Conservation (phyloP, 2,113 vertebrate species). For the Panthera uncia region DNA sequence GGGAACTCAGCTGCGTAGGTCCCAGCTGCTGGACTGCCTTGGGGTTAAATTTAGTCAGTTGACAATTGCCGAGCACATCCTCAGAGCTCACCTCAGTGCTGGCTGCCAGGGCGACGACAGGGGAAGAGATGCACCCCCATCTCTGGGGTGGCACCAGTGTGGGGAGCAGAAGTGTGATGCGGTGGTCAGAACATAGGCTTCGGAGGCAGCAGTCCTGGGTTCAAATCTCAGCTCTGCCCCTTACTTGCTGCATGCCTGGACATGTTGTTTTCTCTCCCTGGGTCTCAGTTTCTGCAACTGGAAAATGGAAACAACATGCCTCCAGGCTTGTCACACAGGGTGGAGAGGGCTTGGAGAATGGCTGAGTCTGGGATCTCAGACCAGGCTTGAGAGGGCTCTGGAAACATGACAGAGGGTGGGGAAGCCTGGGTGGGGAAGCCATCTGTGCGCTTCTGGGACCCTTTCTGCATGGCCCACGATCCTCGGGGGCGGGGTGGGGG, state of each 20-base stretch:
- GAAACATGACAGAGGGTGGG: not conserved
- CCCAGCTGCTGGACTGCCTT: not conserved
- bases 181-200: not conserved
- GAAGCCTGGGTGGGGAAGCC: not conserved
- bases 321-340: not conserved
- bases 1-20: not conserved
- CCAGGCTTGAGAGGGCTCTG: not conserved
- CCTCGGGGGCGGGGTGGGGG: not conserved
- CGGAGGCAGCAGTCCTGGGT: not conserved
- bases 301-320: not conserved
- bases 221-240: not conserved
- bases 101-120: not conserved
- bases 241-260: not conserved
- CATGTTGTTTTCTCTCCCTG: not conserved
- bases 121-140: not conserved
- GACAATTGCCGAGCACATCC: not conserved
- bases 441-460: too few species aligned
- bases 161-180: not conserved
- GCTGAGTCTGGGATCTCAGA: not conserved
- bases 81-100: not conserved
- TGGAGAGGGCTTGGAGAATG: not conserved
- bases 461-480: not conserved
- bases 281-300: not conserved
- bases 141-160: not conserved
- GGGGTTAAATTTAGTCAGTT: not conserved